Evolutionary conservation across 2,797 vertebrate genomes (phyloP), one percentile per base, ranked within the genome.

Genomic region (Poeciliopsis turneri): DNA sequence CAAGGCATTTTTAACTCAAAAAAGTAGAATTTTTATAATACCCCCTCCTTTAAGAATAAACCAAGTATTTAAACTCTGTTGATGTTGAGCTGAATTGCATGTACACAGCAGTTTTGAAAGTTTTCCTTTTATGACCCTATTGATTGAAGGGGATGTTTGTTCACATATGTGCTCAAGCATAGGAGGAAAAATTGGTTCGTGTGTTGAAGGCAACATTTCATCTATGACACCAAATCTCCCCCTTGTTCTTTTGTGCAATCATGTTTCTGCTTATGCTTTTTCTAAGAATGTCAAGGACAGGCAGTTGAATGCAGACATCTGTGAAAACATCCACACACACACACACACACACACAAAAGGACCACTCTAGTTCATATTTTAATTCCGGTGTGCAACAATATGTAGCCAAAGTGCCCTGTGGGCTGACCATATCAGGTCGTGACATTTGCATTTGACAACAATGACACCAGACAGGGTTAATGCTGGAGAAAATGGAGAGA

Each of bases 391-490:
- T 95, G 95, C 95, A 95, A 77, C 51, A 82, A 93, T 95, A 94
- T 94, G 92, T 93, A 91, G 90, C 93, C 90, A 91, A 80, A 83
- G 90, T 94, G 94, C 92, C 95, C 93, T 89, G 89, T 94, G 93
- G 95, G 95, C 93, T 92, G 94, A 95, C 92, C 92, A 91, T 94
- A 96, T 95, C 83, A 84, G 96, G 95, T 96, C 93, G 91, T 95
- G 96, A 96, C 95, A 96, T 96, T 95, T 97, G 95, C 95, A 94
- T 95, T 90, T 89, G 92, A 95, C 93, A 94, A 92, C 92, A 93
- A 92, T 90, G 87, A 93, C 92, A 94, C 92, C 93, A 93, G 89
- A 93, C 89, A 94, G 92, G 93, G 96, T 96, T 97, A 96, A 97
- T 95, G 94, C 94, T 90, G 84, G 91, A 88, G 93, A 95, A 93